phyloP scores from a whole-genome alignment of 2,888 invertebrate genomes.

The Cenopis cana region DNA sequence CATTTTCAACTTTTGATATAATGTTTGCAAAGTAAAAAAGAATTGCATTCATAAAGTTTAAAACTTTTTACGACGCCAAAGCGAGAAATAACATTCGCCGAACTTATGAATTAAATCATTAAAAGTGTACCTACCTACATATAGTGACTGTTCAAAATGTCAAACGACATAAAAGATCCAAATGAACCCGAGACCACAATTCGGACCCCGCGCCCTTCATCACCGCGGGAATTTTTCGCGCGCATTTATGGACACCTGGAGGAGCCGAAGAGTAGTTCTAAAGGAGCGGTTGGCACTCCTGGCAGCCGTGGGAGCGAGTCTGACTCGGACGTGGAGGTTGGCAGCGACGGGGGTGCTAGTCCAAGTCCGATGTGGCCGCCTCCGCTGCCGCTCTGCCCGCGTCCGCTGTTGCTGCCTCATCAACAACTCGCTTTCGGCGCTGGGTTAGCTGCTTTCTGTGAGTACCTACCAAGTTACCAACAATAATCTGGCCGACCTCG shows the following conservation, averaged over 20 bases:
- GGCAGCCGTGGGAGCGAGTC: constrained; percentile 67
- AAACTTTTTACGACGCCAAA: not conserved
- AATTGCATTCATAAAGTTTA: not conserved
- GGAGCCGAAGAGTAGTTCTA: constrained; percentile 56
- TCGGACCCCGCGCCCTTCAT: constrained; percentile 86
- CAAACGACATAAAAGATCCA: constrained; percentile 54
- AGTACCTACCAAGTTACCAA: too few relatives aligned
- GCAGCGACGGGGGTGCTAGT: constrained; percentile 50
- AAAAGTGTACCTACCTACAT: constrained; percentile 1
- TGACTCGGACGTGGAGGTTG: constrained; percentile 78
- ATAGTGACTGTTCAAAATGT: constrained; percentile 53
- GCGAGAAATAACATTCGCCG: not conserved
- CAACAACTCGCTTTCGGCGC: constrained; percentile 86
- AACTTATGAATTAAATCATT: not conserved
- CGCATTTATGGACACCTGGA: constrained; percentile 92
- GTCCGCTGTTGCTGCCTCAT: constrained; percentile 75
- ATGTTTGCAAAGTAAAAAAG: not conserved
- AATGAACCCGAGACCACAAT: constrained; percentile 58
- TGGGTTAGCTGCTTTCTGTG: constrained; percentile 84
- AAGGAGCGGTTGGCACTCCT: constrained; percentile 53
- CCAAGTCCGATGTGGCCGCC: constrained; percentile 65
- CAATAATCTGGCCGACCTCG: not conserved
- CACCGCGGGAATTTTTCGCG: constrained; percentile 92
- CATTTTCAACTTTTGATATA: not conserved
- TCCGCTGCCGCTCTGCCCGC: constrained; percentile 74